Conservation (phyloP, 2,797 vertebrate species). For the Fratercula arctica region DNA sequence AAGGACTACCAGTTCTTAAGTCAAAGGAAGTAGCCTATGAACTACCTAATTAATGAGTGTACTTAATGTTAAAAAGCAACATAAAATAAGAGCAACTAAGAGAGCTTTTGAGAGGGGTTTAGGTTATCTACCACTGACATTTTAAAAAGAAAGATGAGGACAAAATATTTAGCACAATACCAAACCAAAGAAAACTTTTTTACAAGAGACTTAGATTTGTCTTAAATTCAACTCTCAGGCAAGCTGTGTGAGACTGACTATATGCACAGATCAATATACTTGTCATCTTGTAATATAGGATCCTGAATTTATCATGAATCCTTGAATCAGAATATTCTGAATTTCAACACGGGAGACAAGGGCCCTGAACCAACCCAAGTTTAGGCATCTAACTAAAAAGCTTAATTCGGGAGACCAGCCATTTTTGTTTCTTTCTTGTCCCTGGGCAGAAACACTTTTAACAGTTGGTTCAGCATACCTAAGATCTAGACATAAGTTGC, state of each 20-base stretch:
- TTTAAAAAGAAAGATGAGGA: background rate
- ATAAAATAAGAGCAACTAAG: background rate
- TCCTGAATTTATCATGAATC: background rate
- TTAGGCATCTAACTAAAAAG: background rate
- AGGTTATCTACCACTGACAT: background rate
- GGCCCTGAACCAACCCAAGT: background rate
- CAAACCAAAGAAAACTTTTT: background rate
- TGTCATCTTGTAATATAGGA: background rate
- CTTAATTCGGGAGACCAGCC: background rate
- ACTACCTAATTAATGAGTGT: background rate
- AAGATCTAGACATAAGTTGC: background rate
- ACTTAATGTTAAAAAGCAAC: background rate
- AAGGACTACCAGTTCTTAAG: background rate
- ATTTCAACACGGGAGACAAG: background rate
- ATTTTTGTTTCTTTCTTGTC: background rate
- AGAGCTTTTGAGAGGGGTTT: background rate
- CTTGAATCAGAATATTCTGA: background rate
- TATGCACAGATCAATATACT: background rate
- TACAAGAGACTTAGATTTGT: background rate
- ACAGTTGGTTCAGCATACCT: background rate
- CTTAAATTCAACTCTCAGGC: background rate
- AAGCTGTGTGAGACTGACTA: background rate
- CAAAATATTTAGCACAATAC: background rate
- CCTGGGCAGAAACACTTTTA: background rate
- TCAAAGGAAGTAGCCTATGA: background rate